Evolutionary conservation across 2,888 invertebrate genomes (phyloP).

Genomic region (Drosophila antonietae): DNA sequence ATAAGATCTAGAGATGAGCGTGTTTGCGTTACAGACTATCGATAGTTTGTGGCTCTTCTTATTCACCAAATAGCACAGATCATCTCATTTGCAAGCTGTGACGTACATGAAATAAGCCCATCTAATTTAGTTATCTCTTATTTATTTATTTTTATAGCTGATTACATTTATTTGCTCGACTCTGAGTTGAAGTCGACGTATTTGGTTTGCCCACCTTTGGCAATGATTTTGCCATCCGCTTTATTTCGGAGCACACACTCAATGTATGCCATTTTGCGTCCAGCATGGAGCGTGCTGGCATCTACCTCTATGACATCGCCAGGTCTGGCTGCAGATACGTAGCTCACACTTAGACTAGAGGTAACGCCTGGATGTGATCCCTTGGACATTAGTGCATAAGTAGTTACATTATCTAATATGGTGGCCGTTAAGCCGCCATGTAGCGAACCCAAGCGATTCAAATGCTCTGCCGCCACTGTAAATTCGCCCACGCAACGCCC

Average conservation of each 20-base stretch:
- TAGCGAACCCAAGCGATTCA: constrained; percentile 90
- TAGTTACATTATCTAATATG: constrained; percentile 90
- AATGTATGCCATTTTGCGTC: constrained; percentile 92
- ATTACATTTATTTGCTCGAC: background rate
- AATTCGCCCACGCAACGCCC: constrained; percentile 92
- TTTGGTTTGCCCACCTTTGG: constrained; percentile 94
- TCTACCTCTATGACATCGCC: constrained; percentile 93
- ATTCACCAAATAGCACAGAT: background rate
- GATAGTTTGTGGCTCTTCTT: constrained; percentile 10
- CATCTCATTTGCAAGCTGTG: background rate
- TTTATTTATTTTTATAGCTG: constrained; percentile 15
- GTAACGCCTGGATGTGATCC: constrained; percentile 90
- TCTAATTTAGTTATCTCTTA: background rate
- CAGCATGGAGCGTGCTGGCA: constrained; percentile 90
- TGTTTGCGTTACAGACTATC: constrained; percentile 17
- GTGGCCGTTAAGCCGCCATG: constrained; percentile 95
- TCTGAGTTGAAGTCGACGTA: constrained; percentile 84
- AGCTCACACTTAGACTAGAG: constrained; percentile 93
- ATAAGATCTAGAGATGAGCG: constrained; percentile 18
- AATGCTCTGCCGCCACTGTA: constrained; percentile 89
- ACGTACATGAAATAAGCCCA: constrained; percentile 2
- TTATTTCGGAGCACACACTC: constrained; percentile 92
- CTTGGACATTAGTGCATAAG: constrained; percentile 90
- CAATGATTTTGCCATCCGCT: constrained; percentile 89
- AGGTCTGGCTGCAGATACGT: constrained; percentile 89